Percentiles rank a stretch among this genome's conserved stretches.
These are phyloP conservation scores for Microhierax caerulescens DNA, from an alignment of 2,797 vertebrate genomes.

Conservation along the genomic window DNA sequence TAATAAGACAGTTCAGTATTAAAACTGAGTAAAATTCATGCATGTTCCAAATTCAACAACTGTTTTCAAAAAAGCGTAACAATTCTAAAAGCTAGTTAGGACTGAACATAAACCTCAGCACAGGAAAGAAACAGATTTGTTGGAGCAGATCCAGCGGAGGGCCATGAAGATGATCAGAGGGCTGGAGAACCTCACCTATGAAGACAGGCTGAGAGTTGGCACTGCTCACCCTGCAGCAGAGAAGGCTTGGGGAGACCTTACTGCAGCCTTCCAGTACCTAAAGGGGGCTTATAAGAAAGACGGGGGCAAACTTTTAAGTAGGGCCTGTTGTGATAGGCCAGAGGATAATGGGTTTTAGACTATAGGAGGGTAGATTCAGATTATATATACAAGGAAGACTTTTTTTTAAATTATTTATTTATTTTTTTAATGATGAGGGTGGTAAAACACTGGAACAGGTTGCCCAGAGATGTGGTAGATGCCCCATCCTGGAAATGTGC, in stretches of 20 bases:
- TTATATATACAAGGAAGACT: background rate
- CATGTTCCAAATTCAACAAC: background rate
- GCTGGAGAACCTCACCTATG: background rate
- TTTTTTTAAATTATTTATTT: too few relatives aligned
- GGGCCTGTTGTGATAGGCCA: background rate
- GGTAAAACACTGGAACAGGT: background rate
- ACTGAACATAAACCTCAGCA: background rate
- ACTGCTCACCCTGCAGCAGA: background rate
- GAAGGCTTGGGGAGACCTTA: background rate
- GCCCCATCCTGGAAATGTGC: background rate
- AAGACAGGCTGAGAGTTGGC: background rate
- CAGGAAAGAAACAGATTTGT: background rate
- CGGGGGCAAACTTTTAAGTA: background rate
- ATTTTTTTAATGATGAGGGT: background rate
- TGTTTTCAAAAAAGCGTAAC: background rate
- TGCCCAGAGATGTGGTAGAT: background rate
- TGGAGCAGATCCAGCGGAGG: background rate
- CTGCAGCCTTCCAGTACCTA: background rate
- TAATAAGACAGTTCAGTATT: background rate
- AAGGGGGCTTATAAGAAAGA: background rate
- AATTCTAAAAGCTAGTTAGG: background rate
- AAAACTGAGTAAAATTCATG: background rate
- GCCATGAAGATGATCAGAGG: background rate
- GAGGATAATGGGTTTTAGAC: background rate
- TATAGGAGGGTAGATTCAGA: background rate